Percentiles rank a stretch among this genome's conserved stretches.
phyloP scores from a whole-genome alignment of 2,797 vertebrate genomes.

The Dendrocincla fuliginosa region DNA sequence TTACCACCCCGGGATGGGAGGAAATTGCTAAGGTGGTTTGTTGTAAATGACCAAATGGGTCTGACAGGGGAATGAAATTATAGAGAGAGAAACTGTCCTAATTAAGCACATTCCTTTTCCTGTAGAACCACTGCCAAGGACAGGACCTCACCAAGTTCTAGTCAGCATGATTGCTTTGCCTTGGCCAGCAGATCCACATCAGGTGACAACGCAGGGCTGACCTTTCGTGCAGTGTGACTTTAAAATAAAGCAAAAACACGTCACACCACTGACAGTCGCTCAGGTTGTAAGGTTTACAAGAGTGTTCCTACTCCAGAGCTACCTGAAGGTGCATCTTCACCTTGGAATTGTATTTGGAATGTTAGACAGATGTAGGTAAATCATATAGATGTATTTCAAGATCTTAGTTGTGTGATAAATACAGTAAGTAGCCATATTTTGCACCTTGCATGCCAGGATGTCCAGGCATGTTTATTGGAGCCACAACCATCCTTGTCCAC shows the following conservation, averaged over 20 bases:
- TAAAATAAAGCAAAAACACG: neutral
- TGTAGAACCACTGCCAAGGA: neutral
- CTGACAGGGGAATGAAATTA: neutral
- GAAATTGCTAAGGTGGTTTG: neutral
- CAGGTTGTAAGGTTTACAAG: neutral
- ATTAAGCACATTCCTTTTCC: neutral
- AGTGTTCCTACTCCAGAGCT: neutral
- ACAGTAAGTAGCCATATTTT: neutral
- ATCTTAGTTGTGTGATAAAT: neutral
- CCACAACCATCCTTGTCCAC: fast-evolving
- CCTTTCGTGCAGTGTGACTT: neutral
- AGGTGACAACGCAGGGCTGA: neutral
- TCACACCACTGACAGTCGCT: neutral
- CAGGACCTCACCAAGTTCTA: neutral
- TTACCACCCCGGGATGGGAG: neutral
- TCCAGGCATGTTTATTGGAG: neutral
- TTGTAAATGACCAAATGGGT: neutral
- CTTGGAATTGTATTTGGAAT: neutral
- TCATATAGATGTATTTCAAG: neutral
- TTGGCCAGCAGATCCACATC: neutral
- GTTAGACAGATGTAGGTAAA: neutral
- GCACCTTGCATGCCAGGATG: neutral
- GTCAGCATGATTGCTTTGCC: neutral
- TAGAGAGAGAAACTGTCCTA: neutral
- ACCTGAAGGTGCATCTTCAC: neutral